Evolutionary conservation across 2,888 invertebrate genomes (phyloP), one percentile per base, ranked within the genome.

Genomic region (Stenolophus ochropezus): DNA sequence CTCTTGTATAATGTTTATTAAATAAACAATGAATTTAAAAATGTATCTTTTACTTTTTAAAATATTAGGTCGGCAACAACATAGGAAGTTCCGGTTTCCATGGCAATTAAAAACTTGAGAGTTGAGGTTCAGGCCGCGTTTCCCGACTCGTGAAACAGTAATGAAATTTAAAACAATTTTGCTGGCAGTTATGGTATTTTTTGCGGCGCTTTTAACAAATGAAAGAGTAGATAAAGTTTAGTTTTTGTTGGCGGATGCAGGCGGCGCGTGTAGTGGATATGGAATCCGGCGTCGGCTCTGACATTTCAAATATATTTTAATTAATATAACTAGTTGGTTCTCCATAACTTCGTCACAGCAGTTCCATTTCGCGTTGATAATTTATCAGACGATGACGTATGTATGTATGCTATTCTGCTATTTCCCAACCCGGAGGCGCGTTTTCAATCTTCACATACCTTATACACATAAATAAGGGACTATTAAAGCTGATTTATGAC

Each of bases 331-430:
- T 69, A 33, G 69, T 58, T 58, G 23, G 56, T 33, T 65, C 27
- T 65, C 65, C 65, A 65, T 65, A 65, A 65, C 69, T 33, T 69
- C 33, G 42, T 18, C 16, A 69, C 16, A 42, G 16, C 16, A 33
- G 1, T 69, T 69, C 69, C 69, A 69, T 69, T 69, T 69, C 42
- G 33, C 42, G 5, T 33, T 69, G 69, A 69, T 69, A 69, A 69
- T 69, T 69, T 69, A 69, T 69, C 69, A 69, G 69, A 16, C 69
- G 69, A 69, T 69, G 69, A 69, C 69, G 42, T 69, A 69, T 69
- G 42, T 69, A 69, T 69, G 69, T 42, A 8, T 69, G 69, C 69
- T 16, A 42, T 33, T 69, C 5, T 33, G 18, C 33, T n/a, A 16
- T 69, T 69, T 69, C 11, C n/a, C 20, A 18, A 18, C 27, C 11